Evolutionary conservation across 2,113 vertebrate species (phyloP).

Genomic region (Heliornis fulica): DNA sequence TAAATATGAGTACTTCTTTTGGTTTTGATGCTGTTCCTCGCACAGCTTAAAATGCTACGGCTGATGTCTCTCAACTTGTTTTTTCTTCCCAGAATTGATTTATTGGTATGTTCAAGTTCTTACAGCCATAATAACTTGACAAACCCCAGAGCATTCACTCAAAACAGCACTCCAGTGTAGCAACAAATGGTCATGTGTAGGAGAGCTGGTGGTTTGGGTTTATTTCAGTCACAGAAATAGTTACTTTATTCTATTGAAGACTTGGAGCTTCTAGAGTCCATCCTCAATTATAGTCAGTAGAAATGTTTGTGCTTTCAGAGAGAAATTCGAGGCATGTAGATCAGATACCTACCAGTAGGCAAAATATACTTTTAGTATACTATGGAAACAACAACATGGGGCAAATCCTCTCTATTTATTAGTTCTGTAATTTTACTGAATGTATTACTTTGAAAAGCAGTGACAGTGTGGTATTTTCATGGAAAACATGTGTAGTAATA

Average conservation of each 20-base stretch:
- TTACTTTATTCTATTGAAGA: not conserved
- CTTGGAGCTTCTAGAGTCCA: not conserved
- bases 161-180: not conserved
- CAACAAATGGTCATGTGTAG: not conserved
- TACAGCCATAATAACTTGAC: not conserved
- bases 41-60: not conserved
- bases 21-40: not conserved
- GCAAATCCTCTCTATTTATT: not conserved
- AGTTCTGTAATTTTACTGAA: not conserved
- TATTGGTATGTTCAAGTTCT: not conserved
- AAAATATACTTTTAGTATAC: not conserved
- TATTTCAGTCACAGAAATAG: not conserved
- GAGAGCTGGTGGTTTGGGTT: not conserved
- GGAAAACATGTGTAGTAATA: not conserved
- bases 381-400: not conserved
- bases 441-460: not conserved
- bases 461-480: not conserved
- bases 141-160: not conserved
- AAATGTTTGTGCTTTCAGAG: not conserved
- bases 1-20: not conserved
- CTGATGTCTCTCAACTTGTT: not conserved
- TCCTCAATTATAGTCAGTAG: not conserved
- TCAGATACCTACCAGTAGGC: not conserved
- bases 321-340: not conserved
- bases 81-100: not conserved